Conservation (phyloP, 2,888 invertebrate species). For the Koerneria pararmatus region DNA sequence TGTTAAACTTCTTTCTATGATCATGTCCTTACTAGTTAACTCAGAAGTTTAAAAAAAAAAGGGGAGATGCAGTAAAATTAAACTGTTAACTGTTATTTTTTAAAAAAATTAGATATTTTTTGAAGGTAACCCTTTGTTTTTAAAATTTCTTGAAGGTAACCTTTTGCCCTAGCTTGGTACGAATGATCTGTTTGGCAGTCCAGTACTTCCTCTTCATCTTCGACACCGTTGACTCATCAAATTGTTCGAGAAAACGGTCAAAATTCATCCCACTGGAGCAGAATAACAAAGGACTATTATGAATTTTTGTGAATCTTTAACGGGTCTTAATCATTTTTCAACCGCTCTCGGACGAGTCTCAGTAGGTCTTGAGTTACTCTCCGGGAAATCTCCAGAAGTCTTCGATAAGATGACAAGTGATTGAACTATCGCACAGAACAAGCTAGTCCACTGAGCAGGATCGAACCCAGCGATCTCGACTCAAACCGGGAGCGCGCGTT, state of each 20-base stretch:
- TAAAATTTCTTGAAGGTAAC: too few relatives aligned
- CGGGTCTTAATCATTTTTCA: not conserved
- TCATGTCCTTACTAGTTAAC: too few relatives aligned
- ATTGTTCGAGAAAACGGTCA: constrained; percentile 46
- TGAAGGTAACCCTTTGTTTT: not conserved
- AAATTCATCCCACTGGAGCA: constrained; percentile 53
- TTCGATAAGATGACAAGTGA: not conserved
- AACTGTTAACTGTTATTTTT: too few relatives aligned
- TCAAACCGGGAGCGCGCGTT: too few relatives aligned
- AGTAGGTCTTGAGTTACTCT: not conserved
- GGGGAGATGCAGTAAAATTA: too few relatives aligned
- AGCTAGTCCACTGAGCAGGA: not conserved
- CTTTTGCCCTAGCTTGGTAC: constrained; percentile 50
- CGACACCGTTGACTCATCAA: constrained; percentile 46
- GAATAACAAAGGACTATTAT: too few relatives aligned
- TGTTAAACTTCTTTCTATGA: too few relatives aligned
- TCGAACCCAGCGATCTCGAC: too few relatives aligned
- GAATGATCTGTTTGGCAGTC: constrained; percentile 85
- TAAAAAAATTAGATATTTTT: too few relatives aligned
- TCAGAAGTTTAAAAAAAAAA: too few relatives aligned
- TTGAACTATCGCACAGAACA: not conserved
- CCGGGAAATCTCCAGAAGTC: not conserved
- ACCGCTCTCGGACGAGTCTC: not conserved
- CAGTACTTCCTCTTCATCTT: constrained; percentile 88
- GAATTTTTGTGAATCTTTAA: too few relatives aligned